Evolutionary conservation across 2,888 invertebrate species (phyloP).

Genomic region (Adela reaumurella): DNA sequence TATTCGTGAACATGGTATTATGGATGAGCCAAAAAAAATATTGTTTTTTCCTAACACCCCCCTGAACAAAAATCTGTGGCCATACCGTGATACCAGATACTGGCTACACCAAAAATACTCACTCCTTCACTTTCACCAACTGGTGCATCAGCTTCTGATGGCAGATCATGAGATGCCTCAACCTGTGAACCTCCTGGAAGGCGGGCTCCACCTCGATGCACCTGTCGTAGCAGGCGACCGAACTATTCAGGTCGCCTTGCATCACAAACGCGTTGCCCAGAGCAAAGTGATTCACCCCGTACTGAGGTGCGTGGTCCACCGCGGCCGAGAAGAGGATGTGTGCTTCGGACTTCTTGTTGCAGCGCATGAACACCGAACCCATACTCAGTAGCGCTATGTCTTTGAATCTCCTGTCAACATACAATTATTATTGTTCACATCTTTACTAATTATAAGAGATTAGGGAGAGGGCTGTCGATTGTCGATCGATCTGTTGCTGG

Average conservation of each 20-base stretch:
- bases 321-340: constrained; percentile 69
- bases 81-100: too few species aligned
- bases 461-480: too few species aligned
- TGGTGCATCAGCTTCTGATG: constrained; percentile 61
- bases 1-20: too few species aligned
- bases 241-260: constrained; percentile 66
- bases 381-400: constrained; percentile 71
- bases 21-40: too few species aligned
- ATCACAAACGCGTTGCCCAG: constrained; percentile 72
- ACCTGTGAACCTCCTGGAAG: constrained; percentile 58
- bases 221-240: constrained; percentile 42
- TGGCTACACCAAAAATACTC: constrained; percentile 22
- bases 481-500: too few species aligned
- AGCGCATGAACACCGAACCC: constrained; percentile 69
- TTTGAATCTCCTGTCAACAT: constrained; percentile 56
- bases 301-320: constrained; percentile 64
- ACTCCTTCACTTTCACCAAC: constrained; percentile 64
- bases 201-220: constrained; percentile 62
- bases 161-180: constrained; percentile 65
- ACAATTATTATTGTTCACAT: not conserved
- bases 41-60: too few species aligned
- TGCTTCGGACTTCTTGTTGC: constrained; percentile 66
- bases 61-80: too few species aligned
- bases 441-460: too few species aligned
- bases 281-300: constrained; percentile 61